Base-by-base conservation (phyloP, 2,113 vertebrate species). In the Mobula hypostoma region DNA sequence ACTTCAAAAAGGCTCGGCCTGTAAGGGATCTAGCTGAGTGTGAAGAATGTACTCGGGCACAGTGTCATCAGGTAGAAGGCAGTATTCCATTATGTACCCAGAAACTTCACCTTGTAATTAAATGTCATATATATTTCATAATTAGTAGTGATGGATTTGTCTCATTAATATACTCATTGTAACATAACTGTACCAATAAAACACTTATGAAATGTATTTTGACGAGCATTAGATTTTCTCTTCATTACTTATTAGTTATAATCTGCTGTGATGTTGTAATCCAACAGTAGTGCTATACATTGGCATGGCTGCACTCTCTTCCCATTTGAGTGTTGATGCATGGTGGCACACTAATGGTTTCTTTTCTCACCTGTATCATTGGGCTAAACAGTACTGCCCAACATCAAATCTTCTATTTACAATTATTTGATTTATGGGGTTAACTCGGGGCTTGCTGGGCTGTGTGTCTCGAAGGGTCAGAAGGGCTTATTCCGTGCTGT, bases 121-220 rank as follows among this genome's bases (percentile, higher is more conserved):
- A 70, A 56, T 74, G 70, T 93, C 68, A 93, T 32, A 90, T 66
- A 66, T 32, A 90, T 90, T 66, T 90, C 61, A 66, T 66, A 90
- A 66, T 90, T 90, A 66, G 85, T 19, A 36, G 66, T 90, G 85
- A 90, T 66, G 61, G 58, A 7, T 68, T 90, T 90, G 85, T n/a
- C 17, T 90, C 63, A 66, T 90, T 90, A 90, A 90, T 90, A 66
- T 90, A 66, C 85, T 66, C 29, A 36, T 90, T 90, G 32, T 32
- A 68, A 90, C 27, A 32, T 90, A 56, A 6, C 11, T 88, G 83
- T 15, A 90, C 85, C 85, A 90, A 90, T 63, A 68, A 32, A 63
- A 66, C n/a, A 7, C 14, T 87, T n/a, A 56, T 68, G 85, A 90
- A 90, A 66, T 90, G 58, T 27, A 88, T 14, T n/a, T 32, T 14